These are phyloP conservation scores for Sandelia bainsii DNA, from an alignment of 2,797 vertebrate genomes.

Conservation along the genomic window DNA sequence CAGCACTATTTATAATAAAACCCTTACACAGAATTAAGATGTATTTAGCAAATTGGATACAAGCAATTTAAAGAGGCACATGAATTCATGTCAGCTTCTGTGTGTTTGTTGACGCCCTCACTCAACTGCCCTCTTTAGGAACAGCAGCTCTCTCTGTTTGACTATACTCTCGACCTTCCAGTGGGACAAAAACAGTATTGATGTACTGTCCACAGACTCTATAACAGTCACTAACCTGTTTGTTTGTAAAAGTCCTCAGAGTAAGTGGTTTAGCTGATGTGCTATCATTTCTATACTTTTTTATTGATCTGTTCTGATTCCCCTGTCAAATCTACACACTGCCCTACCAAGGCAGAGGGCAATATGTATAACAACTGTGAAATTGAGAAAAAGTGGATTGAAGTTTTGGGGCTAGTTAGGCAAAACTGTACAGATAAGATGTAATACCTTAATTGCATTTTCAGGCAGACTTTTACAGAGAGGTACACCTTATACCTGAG, in stretches of 20 bases:
- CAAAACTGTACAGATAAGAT: too few species aligned
- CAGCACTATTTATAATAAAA: constrained; percentile 38
- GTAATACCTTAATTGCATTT: not conserved
- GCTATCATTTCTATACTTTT: constrained; percentile 41
- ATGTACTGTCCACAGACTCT: constrained; percentile 59
- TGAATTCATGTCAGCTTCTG: constrained; percentile 15
- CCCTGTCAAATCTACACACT: constrained; percentile 14
- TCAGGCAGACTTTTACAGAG: not conserved
- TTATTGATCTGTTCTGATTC: constrained; percentile 4
- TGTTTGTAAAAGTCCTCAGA: constrained; percentile 61
- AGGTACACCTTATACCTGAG: too few species aligned
- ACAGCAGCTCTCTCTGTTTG: constrained; percentile 16
- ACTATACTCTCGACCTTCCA: constrained; percentile 55
- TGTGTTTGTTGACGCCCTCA: not conserved
- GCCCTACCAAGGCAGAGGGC: not conserved
- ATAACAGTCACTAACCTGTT: constrained; percentile 66
- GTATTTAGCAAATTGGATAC: constrained; percentile 25
- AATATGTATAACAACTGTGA: not conserved
- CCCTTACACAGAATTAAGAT: constrained; percentile 5
- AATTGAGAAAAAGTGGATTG: not conserved
- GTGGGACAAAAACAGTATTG: constrained; percentile 61
- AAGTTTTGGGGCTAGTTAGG: not conserved
- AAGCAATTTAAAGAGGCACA: constrained; percentile 2
- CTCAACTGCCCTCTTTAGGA: constrained; percentile 17
- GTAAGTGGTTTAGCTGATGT: constrained; percentile 36